Evolutionary conservation across 2,113 vertebrate species (phyloP), one percentile per base, ranked within the genome.

Genomic region (Sula dactylatra): DNA sequence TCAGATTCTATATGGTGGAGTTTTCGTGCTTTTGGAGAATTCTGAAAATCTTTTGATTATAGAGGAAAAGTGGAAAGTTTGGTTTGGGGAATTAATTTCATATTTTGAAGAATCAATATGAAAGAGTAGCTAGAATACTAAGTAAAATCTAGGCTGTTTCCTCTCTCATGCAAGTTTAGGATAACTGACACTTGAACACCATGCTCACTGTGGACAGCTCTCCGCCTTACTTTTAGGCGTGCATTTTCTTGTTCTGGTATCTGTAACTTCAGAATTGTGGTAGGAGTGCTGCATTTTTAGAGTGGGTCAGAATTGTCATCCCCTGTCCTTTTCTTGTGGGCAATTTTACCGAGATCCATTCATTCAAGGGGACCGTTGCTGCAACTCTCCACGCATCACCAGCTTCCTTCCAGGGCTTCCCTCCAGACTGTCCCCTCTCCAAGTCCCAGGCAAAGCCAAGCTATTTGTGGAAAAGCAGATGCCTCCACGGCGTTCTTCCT

Each of bases 221-320:
- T 38, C 70, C 0, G 1, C 52, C 45, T 44, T 24, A 9, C 38
- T 42, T 32, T 13, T 6, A 36, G 74, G 9, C 0, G 1, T 29
- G 25, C 3, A 0, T 76, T 54, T 52, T 71, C 58, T 44, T 26
- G 31, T 25, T 88, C 31, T 29, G 59, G 4, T 13, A 21, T 7
- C 34, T 6, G 22, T 50, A 19, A 21, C 38, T 56, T 20, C 26
- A 19, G 29, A 29, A 8, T 4, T 26, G 17, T 5, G 25, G 21
- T 7, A 42, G 26, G 21, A 71, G 20, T 14, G 56, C 24, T 13
- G 4, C 40, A 1, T 8, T 32, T 44, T 38, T 34, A 22, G 67
- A 24, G 29, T 29, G 70, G 38, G 44, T 38, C 32, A 52, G 27
- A 81, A 15, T 0, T 29, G 21, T 45, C 25, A 21, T 10, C 54